These are phyloP conservation scores for Notamacropus eugenii DNA, from an alignment of 2,797 vertebrate species.

Conservation along the genomic window DNA sequence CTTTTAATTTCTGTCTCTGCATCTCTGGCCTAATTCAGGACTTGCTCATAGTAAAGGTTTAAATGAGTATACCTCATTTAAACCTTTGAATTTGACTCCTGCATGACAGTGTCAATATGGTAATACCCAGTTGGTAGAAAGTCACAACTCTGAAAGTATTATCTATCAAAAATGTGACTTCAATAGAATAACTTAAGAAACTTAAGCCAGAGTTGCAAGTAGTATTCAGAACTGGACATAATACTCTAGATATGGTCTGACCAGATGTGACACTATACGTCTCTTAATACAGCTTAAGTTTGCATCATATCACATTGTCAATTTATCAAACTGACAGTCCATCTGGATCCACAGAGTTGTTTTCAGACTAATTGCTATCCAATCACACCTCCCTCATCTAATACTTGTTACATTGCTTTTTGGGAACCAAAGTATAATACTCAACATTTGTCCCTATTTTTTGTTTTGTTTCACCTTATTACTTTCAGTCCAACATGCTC, in stretches of 20 bases:
- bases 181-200: constrained; percentile 41
- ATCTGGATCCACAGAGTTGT: neutral
- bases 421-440: neutral
- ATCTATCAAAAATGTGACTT: constrained; percentile 22
- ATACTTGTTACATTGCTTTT: neutral
- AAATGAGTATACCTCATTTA: too few relatives aligned
- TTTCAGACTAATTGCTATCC: neutral
- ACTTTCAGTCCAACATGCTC: neutral
- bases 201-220: neutral
- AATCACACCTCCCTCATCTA: neutral
- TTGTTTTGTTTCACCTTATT: neutral
- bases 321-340: neutral
- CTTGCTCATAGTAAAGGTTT: neutral
- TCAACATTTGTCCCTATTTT: neutral
- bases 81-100: neutral
- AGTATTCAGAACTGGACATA: neutral
- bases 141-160: constrained; percentile 12
- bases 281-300: neutral
- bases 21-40: neutral
- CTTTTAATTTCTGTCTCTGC: neutral
- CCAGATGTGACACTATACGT: neutral
- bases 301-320: neutral
- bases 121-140: neutral
- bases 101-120: neutral
- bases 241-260: neutral